Evolutionary conservation across 2,888 invertebrate genomes (phyloP), one percentile per base, ranked within the genome.

Genomic region (Pyrochroa serraticornis): DNA sequence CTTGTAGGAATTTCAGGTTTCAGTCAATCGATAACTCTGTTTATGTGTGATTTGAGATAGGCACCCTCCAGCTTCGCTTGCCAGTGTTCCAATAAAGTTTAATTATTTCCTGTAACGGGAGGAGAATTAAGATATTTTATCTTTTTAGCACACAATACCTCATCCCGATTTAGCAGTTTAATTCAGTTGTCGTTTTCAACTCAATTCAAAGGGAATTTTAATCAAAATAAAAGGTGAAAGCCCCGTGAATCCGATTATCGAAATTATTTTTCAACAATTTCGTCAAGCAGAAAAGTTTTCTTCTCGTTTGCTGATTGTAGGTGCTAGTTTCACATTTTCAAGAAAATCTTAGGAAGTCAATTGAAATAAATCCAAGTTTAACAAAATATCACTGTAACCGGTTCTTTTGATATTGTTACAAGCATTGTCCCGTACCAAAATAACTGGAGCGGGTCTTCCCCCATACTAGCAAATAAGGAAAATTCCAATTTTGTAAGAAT

Each of bases 41-140:
- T 61, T 66, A 60, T 63, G 59, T 63, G 60, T 61, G 60, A 64
- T 61, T 61, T 59, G 58, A 62, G 57, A 65, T 60, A 61, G 61
- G 57, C 53, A 53, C 60, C 63, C 64, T 59, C 58, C 58, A 60
- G 60, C 62, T 58, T 62, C 59, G 56, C 36, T 31, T 60, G 52
- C 62, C 60, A 61, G 62, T 60, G 22, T 68, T 67, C 67, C 68
- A 69, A 71, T 71, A 70, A 71, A 71, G 59, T 65, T 70, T 68
- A 69, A 71, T 71, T 71, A 70, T 69, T 68, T 68, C 66, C 68
- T 65, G 66, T 60, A 59, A 64, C 56, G 52, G 63, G 55, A 61
- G 47, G 61, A 50, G 62, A 53, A 60, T 62, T 64, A 63, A 62
- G 59, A 66, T 59, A 67, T 66, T 71, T 70, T 67, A 67, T 71